These are phyloP conservation scores for Oryzias dopingdopingensis DNA, from an alignment of 2,797 vertebrate genomes.

Conservation along the genomic window DNA sequence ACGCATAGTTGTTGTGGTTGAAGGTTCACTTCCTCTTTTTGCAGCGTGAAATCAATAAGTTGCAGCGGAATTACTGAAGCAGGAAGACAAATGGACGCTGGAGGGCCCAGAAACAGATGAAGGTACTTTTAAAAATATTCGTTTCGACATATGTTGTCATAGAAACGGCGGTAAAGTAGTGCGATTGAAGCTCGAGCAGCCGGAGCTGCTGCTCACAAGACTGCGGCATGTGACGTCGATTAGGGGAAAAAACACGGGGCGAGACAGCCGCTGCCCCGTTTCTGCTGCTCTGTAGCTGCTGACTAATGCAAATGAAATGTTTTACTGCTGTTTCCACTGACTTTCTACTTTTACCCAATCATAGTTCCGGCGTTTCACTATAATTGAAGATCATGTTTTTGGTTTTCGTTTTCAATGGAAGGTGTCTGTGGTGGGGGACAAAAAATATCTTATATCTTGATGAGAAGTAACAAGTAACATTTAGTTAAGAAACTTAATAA, in stretches of 20 bases:
- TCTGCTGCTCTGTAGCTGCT: neutral
- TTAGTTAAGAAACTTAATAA: too few relatives aligned
- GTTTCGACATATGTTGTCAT: too few relatives aligned
- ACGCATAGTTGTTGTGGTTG: slow-evolving; percentile 33
- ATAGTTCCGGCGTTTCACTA: too few relatives aligned
- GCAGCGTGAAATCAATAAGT: slow-evolving; percentile 43
- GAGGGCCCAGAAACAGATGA: accelerated
- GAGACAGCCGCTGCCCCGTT: neutral
- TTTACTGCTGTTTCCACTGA: neutral
- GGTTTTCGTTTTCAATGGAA: too few relatives aligned
- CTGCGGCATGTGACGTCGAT: slow-evolving; percentile 72
- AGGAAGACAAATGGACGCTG: slow-evolving; percentile 13
- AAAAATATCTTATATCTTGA: too few relatives aligned
- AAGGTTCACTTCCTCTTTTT: slow-evolving; percentile 47
- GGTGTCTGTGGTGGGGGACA: too few relatives aligned
- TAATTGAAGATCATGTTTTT: too few relatives aligned
- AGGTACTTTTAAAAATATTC: neutral
- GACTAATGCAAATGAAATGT: neutral
- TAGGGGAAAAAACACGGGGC: slow-evolving; percentile 22
- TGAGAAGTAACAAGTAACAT: too few relatives aligned
- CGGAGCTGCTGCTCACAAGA: slow-evolving; percentile 60
- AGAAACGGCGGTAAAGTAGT: neutral
- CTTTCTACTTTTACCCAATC: neutral
- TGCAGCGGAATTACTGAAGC: neutral
- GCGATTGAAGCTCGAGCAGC: neutral